Conservation (phyloP, 1,140 invertebrate species). For the Agraylea sexmaculata region DNA sequence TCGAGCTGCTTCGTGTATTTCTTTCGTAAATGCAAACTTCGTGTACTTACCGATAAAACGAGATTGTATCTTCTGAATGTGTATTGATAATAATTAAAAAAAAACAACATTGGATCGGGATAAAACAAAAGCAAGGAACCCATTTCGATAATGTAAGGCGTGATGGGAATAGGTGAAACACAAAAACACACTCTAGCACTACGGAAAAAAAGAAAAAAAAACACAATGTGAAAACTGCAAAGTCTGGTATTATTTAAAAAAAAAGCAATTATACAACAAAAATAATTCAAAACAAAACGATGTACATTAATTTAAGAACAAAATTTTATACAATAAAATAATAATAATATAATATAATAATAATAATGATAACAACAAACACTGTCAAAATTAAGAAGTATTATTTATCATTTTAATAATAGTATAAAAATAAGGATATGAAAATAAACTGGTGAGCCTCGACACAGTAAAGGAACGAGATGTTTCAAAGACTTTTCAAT, state of each 20-base stretch:
- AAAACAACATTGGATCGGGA: too few relatives aligned
- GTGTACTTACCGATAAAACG: too few relatives aligned
- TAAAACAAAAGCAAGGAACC: too few relatives aligned
- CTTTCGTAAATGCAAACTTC: too few relatives aligned
- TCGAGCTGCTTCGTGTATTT: too few relatives aligned
- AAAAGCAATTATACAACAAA: slow-evolving; percentile 58
- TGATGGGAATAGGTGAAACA: slow-evolving; percentile 7
- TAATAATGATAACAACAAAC: slow-evolving; percentile 55
- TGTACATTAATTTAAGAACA: slow-evolving; percentile 59
- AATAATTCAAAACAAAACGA: slow-evolving; percentile 55
- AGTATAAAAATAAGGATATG: neutral
- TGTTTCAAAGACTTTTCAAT: too few relatives aligned
- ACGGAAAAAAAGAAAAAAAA: slow-evolving; percentile 37
- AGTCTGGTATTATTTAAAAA: slow-evolving; percentile 56
- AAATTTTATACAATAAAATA: slow-evolving; percentile 53
- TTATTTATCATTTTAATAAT: neutral
- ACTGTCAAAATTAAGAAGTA: slow-evolving; percentile 29
- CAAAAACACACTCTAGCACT: slow-evolving; percentile 17
- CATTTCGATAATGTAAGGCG: slow-evolving; percentile 7
- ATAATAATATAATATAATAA: slow-evolving; percentile 45
- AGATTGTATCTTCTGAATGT: too few relatives aligned
- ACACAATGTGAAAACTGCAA: slow-evolving; percentile 53
- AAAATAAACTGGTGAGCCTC: neutral
- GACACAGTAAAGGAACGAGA: too few relatives aligned
- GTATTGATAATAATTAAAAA: too few relatives aligned